phyloP scores from a whole-genome alignment of 2,797 vertebrate genomes.

The Gorsachius magnificus region DNA sequence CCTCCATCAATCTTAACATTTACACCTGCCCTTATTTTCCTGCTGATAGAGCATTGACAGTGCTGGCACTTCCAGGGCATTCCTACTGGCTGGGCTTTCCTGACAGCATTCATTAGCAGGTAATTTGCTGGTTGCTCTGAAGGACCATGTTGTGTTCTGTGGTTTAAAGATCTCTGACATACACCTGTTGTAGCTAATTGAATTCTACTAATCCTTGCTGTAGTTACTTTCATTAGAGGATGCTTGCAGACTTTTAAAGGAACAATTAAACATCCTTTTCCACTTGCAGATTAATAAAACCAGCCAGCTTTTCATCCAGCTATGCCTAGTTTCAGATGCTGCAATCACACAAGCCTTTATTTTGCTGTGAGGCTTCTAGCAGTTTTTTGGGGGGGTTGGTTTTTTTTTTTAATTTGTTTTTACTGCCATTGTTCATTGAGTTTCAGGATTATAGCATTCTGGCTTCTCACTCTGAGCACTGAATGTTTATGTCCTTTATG shows the following conservation, averaged over 20 bases:
- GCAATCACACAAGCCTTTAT: neutral
- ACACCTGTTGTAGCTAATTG: neutral
- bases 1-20: neutral
- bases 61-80: neutral
- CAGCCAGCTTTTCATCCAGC: neutral
- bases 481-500: neutral
- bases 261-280: conserved; percentile 1
- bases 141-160: neutral
- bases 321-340: neutral
- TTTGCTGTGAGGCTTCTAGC: neutral
- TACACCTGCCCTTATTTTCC: neutral
- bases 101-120: conserved; percentile 8
- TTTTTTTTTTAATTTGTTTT: neutral
- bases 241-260: neutral
- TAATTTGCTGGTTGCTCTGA: conserved; percentile 12
- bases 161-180: neutral
- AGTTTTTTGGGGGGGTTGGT: too few species aligned
- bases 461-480: neutral
- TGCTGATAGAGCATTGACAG: neutral
- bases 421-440: neutral
- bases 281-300: neutral
- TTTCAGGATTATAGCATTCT: neutral
- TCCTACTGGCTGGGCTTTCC: neutral
- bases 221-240: neutral
- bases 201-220: conserved; percentile 25